These are phyloP conservation scores for Procambarus clarkii DNA, from an alignment of 1,140 invertebrate genomes.

Conservation along the genomic window DNA sequence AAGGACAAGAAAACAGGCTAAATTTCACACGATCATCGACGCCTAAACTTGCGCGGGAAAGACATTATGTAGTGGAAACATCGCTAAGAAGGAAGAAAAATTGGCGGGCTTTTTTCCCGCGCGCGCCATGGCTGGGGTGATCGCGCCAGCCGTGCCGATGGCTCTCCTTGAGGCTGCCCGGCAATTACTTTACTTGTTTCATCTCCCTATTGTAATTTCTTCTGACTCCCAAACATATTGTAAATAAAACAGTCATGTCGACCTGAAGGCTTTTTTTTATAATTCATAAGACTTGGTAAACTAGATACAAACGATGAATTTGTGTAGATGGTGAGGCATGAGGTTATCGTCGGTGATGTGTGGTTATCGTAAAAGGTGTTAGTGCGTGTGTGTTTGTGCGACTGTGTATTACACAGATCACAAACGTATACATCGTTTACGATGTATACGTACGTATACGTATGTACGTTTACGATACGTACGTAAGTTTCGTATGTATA, in stretches of 20 bases:
- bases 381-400: conserved; percentile 1
- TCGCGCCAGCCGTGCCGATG: not conserved
- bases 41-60: too few species aligned
- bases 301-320: not conserved
- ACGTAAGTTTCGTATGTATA: too few species aligned
- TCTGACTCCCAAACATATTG: conserved; percentile 56
- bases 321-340: not conserved
- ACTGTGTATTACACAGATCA: too few species aligned
- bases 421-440: too few species aligned
- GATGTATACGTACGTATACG: too few species aligned
- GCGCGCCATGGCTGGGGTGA: not conserved
- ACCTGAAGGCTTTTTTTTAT: conserved; percentile 42
- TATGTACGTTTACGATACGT: too few species aligned
- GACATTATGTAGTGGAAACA: too few species aligned
- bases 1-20: too few species aligned
- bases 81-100: not conserved
- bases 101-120: not conserved
- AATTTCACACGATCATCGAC: too few species aligned
- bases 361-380: not conserved
- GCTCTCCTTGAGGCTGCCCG: conserved; percentile 17
- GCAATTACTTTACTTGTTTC: conserved; percentile 62
- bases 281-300: conserved; percentile 34
- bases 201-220: conserved; percentile 65
- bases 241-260: conserved; percentile 61
- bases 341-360: too few species aligned